These are phyloP conservation scores for Leucania comma DNA, from an alignment of 2,888 invertebrate species.

Conservation along the genomic window DNA sequence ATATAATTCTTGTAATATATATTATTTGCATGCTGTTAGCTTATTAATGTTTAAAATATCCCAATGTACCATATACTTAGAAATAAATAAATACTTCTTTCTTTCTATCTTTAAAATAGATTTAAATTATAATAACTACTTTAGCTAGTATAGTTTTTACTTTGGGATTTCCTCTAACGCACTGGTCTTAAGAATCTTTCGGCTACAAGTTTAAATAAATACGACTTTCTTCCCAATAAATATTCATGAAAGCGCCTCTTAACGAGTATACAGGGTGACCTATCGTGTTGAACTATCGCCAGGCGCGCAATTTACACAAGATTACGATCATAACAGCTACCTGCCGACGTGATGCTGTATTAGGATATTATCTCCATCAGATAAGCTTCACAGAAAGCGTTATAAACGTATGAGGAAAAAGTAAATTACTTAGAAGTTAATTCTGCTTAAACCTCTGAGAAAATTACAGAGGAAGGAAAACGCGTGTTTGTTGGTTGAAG, in stretches of 20 bases:
- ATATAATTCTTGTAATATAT: too few relatives aligned
- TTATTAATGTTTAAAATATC: too few relatives aligned
- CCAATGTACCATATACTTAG: too few relatives aligned
- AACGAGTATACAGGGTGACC: constrained; percentile 28
- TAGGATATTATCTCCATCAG: constrained; percentile 60
- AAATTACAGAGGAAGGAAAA: constrained; percentile 50
- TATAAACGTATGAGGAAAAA: constrained; percentile 51
- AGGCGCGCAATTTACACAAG: constrained; percentile 54
- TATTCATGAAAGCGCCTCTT: constrained; percentile 34
- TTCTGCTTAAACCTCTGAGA: constrained; percentile 48
- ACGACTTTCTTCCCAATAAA: constrained; percentile 36
- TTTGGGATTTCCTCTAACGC: too few relatives aligned
- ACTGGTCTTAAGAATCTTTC: too few relatives aligned
- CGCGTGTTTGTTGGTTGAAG: background rate
- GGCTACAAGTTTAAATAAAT: background rate
- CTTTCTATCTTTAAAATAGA: too few relatives aligned
- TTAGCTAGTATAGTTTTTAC: too few relatives aligned
- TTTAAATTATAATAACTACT: too few relatives aligned
- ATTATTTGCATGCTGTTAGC: too few relatives aligned
- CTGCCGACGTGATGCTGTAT: constrained; percentile 47
- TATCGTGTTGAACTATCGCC: constrained; percentile 59
- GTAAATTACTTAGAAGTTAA: constrained; percentile 46
- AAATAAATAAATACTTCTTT: too few relatives aligned
- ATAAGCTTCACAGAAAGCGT: constrained; percentile 52
- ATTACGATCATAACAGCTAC: constrained; percentile 49